Percentiles rank a stretch among this genome's conserved stretches.
Evolutionary conservation across 2,888 invertebrate genomes (phyloP).

Genomic region (Julus scanicus): DNA sequence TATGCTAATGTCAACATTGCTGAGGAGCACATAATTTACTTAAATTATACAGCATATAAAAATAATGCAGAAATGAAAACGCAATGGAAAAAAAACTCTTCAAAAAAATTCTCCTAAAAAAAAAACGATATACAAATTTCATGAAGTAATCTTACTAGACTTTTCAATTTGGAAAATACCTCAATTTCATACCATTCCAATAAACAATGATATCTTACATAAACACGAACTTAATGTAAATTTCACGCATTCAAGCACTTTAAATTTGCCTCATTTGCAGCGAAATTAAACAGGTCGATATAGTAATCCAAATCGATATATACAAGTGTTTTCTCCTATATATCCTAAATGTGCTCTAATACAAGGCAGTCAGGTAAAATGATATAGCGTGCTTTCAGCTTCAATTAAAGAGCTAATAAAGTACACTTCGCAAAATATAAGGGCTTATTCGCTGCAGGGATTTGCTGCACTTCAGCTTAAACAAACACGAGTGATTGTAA

Average conservation of each 20-base stretch:
- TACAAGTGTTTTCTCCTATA: background rate
- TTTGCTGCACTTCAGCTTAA: conserved; percentile 32
- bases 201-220: background rate
- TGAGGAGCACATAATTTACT: too few species aligned
- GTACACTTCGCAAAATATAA: background rate
- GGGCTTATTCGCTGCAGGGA: conserved; percentile 28
- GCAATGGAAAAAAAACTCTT: too few species aligned
- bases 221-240: background rate
- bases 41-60: too few species aligned
- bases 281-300: background rate
- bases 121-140: too few species aligned
- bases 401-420: conserved; percentile 35
- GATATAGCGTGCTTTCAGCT: background rate
- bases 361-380: background rate
- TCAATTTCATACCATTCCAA: background rate
- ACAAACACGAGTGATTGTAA: conserved; percentile 23
- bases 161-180: background rate
- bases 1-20: too few species aligned
- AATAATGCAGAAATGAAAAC: too few species aligned
- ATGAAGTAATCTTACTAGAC: too few species aligned
- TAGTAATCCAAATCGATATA: background rate
- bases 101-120: too few species aligned
- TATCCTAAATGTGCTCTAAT: background rate
- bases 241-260: background rate
- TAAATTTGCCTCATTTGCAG: background rate